Percentiles rank a stretch among this genome's conserved stretches.
These are phyloP conservation scores for Delphinapterus leucas DNA, from an alignment of 2,113 vertebrate genomes.

Conservation along the genomic window DNA sequence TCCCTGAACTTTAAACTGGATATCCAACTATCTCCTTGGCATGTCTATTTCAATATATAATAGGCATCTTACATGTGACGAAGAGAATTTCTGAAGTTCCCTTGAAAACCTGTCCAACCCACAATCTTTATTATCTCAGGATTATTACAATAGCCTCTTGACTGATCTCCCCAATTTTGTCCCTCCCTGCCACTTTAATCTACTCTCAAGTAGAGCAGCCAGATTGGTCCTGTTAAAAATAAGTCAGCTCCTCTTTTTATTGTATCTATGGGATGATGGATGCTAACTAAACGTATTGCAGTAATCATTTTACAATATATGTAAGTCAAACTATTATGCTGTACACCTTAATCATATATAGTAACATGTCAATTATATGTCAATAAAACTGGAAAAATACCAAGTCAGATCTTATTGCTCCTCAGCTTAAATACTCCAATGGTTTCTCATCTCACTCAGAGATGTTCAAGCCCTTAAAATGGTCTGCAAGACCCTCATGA, in stretches of 20 bases:
- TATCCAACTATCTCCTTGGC: not conserved
- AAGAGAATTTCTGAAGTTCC: not conserved
- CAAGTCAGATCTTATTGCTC: not conserved
- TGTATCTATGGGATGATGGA: not conserved
- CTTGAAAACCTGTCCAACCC: not conserved
- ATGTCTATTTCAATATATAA: not conserved
- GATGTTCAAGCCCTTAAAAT: not conserved
- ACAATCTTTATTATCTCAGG: not conserved
- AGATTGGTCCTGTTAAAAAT: not conserved
- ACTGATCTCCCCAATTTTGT: not conserved
- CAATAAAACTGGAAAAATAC: not conserved
- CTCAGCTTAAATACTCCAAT: not conserved
- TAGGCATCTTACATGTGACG: not conserved
- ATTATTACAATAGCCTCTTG: not conserved
- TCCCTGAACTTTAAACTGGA: not conserved
- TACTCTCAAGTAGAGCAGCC: not conserved
- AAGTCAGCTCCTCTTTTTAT: not conserved
- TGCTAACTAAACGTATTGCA: not conserved
- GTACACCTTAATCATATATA: not conserved
- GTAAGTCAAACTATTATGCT: not conserved
- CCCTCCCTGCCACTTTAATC: not conserved
- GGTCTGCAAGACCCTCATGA: not conserved
- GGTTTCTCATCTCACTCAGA: not conserved
- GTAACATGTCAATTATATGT: not conserved
- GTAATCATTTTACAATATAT: not conserved